These are phyloP conservation scores for Tetraodon nigroviridis DNA, from an alignment of 2,113 vertebrate species.

Conservation along the genomic window DNA sequence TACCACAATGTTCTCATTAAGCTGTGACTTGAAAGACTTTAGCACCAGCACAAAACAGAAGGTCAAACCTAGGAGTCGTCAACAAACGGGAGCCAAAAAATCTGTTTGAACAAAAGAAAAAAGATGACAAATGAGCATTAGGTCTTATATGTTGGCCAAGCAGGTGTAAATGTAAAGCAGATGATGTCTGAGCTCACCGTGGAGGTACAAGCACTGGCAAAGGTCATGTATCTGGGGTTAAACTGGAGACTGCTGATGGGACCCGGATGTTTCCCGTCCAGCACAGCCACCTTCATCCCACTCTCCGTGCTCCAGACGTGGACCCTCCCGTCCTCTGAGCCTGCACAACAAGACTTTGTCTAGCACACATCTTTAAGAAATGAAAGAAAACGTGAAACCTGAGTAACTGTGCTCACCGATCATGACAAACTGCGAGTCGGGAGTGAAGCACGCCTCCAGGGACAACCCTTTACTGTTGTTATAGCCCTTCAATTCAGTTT, in stretches of 20 bases:
- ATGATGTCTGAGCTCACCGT: slow-evolving; percentile 81
- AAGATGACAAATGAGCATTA: not conserved
- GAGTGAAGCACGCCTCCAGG: slow-evolving; percentile 96
- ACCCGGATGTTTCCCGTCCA: slow-evolving; percentile 94
- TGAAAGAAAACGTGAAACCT: not conserved
- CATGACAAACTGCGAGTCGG: slow-evolving; percentile 98
- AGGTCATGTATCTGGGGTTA: slow-evolving; percentile 98
- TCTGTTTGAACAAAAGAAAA: slow-evolving; percentile 74
- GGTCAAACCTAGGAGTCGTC: slow-evolving; percentile 75
- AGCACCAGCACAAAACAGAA: not conserved
- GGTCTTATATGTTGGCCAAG: not conserved
- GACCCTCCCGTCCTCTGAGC: slow-evolving; percentile 95
- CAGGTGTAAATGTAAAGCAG: not conserved
- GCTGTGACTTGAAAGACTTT: not conserved
- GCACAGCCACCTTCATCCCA: slow-evolving; percentile 94
- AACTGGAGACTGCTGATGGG: slow-evolving; percentile 96
- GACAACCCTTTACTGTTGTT: slow-evolving; percentile 95
- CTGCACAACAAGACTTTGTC: slow-evolving; percentile 56
- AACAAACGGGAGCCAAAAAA: slow-evolving; percentile 92
- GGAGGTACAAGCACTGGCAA: slow-evolving; percentile 94
- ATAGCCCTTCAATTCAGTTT: slow-evolving; percentile 79
- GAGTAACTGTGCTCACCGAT: slow-evolving; percentile 79
- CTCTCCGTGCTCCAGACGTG: slow-evolving; percentile 98
- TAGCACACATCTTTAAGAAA: not conserved
- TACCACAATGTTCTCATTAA: not conserved